Base-by-base conservation (phyloP, 2,113 vertebrate species). In the Coryphaenoides rupestris region DNA sequence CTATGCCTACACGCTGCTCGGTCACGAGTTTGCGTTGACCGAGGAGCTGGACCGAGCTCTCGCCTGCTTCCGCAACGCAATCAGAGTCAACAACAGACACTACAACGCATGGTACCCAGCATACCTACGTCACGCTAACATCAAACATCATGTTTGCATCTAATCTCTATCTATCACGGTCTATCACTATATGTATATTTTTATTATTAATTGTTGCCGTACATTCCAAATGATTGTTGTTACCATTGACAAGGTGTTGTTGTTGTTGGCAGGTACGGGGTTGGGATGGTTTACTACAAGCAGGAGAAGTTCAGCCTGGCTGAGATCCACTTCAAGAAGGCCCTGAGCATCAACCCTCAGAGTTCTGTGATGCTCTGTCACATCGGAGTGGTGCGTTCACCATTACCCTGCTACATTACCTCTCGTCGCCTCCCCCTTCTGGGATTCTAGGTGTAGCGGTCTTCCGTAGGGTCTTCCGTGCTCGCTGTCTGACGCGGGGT, bases 231-330 rank as follows among this genome's bases (percentile, higher is more conserved):
- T 55, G 21, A 59, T 7, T n/a, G 2, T 26, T 15, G 24, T 6
- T 26, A 6, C 3, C 24, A 40, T 40, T 40, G 33, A 40, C 33
- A 13, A 6, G 6, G 33, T 40, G 33, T 40, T 72, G 76, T 69
- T 70, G n/a, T n/a, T 83, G 81, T 64, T 2, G 4, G 0, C 77
- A 99, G 97, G 97, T 99, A 98, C 21, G 96, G 97, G 46, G 88
- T 98, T 85, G 97, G 97, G 72, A 98, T 99, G 96, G 98, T 99
- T 83, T 99, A 99, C 88, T 99, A 96, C 86, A 99, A 99, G 74
- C 97, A 99, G 84, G 97, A 99, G 84, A 99, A 99, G 79, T 99
- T 98, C 86, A 96, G 94, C 80, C 86, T 99, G 69, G 97, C 96
- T 63, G 97, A 99, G 88, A 98, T 99, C 89, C 96, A 99, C 91